Evolutionary conservation across 2,888 invertebrate genomes (phyloP), one percentile per base, ranked within the genome.

Genomic region (Pseudococcus longispinus): DNA sequence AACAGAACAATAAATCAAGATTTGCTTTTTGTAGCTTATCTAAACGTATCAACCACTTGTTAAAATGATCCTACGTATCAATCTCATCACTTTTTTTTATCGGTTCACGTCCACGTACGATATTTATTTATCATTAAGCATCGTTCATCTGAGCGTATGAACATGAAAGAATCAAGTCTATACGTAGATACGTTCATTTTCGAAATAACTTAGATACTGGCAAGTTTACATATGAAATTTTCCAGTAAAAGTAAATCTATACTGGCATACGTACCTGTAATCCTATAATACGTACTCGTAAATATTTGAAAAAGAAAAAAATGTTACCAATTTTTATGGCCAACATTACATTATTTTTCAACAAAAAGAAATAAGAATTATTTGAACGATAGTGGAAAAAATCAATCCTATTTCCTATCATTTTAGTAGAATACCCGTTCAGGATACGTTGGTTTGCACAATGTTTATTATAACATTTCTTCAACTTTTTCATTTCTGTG

Each of bases 191-290:
- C 37, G 37, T 37, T 37, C 37, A 37, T 37, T 37, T 37, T 37
- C 9, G 37, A 37, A 37, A 32, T 32, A 32, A 37, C 37, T 37
- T 37, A 6, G 37, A 37, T 37, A 37, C 37, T 37, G 5, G 0
- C 37, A 37, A 37, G 37, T 37, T 37, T 37, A 37, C 37, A 37
- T n/a, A 55, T 15, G 15, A 55, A 55, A 55, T 55, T n/a, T 15
- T n/a, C n/a, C 55, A 55, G n/a, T n/a, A 55, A 55, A 55, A 55
- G n/a, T 55, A 55, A 55, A 55, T 55, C 55, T 55, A 55, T 55
- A n/a, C 15, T n/a, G 3, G n/a, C 13, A n/a, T 55, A 46, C 3
- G n/a, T 6, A 20, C 4, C n/a, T n/a, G 0, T n/a, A 55, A 37
- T 37, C 37, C 4, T 37, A 37, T 6, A 37, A 37, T 37, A 37